phyloP scores from a whole-genome alignment of 2,797 vertebrate genomes.

The Squalus acanthias region DNA sequence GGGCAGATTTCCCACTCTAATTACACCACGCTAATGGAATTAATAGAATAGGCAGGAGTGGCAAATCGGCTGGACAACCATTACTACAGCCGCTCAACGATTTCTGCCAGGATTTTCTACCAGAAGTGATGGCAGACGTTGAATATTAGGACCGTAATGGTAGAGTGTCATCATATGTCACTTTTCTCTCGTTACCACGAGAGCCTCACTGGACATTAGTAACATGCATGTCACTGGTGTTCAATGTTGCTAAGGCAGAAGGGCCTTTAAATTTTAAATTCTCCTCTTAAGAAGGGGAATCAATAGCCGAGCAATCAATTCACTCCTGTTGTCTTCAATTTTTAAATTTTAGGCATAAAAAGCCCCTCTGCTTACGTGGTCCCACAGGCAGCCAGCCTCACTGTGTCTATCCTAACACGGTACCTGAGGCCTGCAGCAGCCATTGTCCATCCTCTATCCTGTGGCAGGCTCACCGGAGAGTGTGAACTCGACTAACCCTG shows the following conservation, averaged over 20 bases:
- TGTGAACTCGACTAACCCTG: not conserved
- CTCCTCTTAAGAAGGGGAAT: not conserved
- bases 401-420: not conserved
- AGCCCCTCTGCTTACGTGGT: not conserved
- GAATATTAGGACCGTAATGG: not conserved
- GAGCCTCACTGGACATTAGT: not conserved
- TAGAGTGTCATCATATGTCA: not conserved
- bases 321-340: not conserved
- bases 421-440: not conserved
- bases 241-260: not conserved
- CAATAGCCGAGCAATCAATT: not conserved
- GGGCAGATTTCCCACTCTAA: too few relatives aligned
- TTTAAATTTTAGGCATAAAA: not conserved
- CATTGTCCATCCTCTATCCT: not conserved
- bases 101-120: too few relatives aligned
- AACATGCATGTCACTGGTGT: not conserved
- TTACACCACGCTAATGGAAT: too few relatives aligned
- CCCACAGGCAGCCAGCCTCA: not conserved
- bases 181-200: not conserved
- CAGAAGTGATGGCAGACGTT: not conserved
- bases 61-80: too few relatives aligned
- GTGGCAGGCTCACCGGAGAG: not conserved
- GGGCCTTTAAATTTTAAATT: not conserved
- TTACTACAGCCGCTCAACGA: too few relatives aligned
- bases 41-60: too few relatives aligned